A percentile compares a stretch with the other conserved stretches of the same genome.
Conservation (phyloP, 2,797 vertebrate species). For the Psittacula echo region DNA sequence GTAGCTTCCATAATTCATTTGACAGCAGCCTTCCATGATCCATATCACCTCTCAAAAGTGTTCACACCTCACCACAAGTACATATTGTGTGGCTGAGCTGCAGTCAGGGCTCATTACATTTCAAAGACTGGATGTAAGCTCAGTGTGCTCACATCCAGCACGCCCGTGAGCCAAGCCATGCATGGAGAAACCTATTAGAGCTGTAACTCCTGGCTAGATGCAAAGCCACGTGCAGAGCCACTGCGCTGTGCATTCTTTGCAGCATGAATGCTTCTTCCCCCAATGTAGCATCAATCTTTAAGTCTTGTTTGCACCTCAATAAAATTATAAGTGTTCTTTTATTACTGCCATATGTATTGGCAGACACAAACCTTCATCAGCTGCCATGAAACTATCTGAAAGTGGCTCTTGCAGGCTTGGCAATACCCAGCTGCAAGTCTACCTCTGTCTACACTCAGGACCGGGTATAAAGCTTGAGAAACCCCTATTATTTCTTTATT, state of each 20-base stretch:
- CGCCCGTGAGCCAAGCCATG: fast-evolving
- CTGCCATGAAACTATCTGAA: background rate
- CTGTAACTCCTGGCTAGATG: background rate
- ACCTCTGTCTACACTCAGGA: background rate
- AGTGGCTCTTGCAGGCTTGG: background rate
- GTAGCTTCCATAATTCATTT: background rate
- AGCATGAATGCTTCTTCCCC: background rate
- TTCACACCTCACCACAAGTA: background rate
- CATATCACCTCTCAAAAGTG: background rate
- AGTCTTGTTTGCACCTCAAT: background rate
- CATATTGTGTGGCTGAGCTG: background rate
- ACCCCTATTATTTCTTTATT: background rate
- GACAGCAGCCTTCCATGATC: background rate
- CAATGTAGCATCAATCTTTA: background rate
- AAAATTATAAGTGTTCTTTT: background rate
- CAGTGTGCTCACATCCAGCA: fast-evolving
- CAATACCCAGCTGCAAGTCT: background rate
- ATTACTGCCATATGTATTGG: background rate
- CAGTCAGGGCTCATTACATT: background rate
- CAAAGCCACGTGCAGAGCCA: background rate
- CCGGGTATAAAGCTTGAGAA: background rate
- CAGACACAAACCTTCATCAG: background rate
- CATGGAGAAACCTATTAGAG: background rate
- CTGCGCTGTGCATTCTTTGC: background rate
- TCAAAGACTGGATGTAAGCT: background rate